Conservation (phyloP, 2,113 vertebrate genomes). For the Shinisaurus crocodilurus region DNA sequence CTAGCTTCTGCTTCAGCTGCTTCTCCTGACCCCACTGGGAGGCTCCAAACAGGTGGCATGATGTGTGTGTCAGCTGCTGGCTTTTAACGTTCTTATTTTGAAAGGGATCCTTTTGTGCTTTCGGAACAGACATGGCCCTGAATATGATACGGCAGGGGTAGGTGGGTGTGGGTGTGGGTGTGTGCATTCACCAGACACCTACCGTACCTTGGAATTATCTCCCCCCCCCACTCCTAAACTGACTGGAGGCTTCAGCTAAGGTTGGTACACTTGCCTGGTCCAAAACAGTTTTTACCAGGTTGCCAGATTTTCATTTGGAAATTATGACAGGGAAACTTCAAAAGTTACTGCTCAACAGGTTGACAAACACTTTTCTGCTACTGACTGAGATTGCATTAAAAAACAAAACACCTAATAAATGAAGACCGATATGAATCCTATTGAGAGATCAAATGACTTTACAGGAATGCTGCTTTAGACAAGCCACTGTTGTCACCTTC, state of each 20-base stretch:
- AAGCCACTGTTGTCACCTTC: neutral
- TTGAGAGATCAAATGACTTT: neutral
- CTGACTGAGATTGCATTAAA: neutral
- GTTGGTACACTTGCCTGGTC: neutral
- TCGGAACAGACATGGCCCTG: neutral
- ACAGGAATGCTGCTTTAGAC: neutral
- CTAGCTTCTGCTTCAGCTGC: neutral
- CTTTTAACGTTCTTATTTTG: neutral
- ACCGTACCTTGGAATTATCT: neutral
- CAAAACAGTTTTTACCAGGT: neutral
- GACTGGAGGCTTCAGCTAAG: neutral
- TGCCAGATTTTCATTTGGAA: neutral
- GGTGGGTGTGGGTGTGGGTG: neutral
- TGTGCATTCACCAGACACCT: neutral
- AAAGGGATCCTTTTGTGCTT: neutral
- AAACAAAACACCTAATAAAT: neutral
- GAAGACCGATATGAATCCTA: neutral
- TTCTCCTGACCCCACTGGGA: constrained; percentile 1
- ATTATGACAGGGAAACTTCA: neutral
- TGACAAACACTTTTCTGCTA: neutral
- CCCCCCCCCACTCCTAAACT: neutral
- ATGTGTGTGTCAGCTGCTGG: neutral
- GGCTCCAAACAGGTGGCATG: constrained; percentile 13
- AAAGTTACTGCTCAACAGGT: neutral
- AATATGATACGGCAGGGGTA: neutral